phyloP scores from a whole-genome alignment of 2,113 vertebrate genomes.

The Catharus minimus region DNA sequence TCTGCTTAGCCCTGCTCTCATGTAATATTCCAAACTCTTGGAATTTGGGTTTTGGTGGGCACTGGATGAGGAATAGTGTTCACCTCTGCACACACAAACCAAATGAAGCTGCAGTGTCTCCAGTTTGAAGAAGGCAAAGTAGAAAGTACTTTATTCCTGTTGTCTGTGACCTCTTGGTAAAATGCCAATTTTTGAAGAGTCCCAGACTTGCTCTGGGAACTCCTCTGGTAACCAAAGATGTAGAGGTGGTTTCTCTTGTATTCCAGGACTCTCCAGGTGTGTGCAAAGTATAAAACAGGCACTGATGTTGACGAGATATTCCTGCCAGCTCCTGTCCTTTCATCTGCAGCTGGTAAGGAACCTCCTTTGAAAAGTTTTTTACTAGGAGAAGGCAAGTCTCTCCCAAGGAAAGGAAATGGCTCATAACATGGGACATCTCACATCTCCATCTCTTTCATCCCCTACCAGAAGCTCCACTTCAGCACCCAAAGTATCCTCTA shows the following conservation, averaged over 20 bases:
- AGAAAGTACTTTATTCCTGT: neutral
- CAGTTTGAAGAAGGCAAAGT: neutral
- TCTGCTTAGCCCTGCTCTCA: neutral
- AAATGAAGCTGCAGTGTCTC: neutral
- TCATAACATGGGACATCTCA: neutral
- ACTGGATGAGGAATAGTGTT: neutral
- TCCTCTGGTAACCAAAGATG: neutral
- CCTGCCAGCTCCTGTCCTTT: neutral
- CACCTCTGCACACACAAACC: neutral
- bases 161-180: neutral
- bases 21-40: neutral
- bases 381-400: neutral
- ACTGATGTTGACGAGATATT: neutral
- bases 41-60: neutral
- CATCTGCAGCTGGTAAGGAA: conserved; percentile 26
- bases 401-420: conserved; percentile 21
- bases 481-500: neutral
- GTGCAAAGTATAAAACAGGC: neutral
- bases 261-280: conserved; percentile 36
- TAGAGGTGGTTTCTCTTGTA: conserved; percentile 19
- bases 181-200: neutral
- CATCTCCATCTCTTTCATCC: conserved; percentile 47
- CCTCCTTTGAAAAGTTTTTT: conserved; percentile 10
- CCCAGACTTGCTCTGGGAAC: neutral
- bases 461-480: conserved; percentile 1